phyloP scores from a whole-genome alignment of 2,797 vertebrate species.

The Esox masquinongy region DNA sequence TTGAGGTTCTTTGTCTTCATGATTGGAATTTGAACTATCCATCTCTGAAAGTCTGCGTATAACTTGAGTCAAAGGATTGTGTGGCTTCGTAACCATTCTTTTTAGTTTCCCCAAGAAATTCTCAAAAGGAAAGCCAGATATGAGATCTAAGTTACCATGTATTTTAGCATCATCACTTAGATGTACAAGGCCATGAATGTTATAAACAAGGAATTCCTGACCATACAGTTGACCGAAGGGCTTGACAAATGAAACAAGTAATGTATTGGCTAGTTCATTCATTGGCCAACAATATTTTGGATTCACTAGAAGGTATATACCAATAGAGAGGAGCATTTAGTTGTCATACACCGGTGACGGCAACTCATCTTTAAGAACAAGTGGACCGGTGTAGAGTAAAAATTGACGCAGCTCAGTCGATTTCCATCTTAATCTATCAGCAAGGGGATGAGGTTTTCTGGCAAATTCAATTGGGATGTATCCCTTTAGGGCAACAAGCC shows the following conservation, averaged over 20 bases:
- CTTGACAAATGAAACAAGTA: slow-evolving; percentile 26
- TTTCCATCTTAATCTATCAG: slow-evolving; percentile 18
- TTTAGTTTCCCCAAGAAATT: slow-evolving; percentile 20
- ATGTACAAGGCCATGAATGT: slow-evolving; percentile 28
- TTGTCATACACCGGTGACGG: slow-evolving; percentile 12
- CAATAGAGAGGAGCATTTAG: slow-evolving; percentile 14
- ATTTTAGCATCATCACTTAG: slow-evolving; percentile 32
- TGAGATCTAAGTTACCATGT: slow-evolving; percentile 21
- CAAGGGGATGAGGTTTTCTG: slow-evolving; percentile 11
- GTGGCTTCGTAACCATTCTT: slow-evolving; percentile 15
- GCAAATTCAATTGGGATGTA: slow-evolving; percentile 20
- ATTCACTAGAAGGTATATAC: slow-evolving; percentile 12
- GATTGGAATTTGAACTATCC: slow-evolving; percentile 1
- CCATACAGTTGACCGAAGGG: slow-evolving; percentile 26
- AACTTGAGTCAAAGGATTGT: slow-evolving; percentile 20
- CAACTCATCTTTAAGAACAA: slow-evolving; percentile 5
- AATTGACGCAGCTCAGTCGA: neutral
- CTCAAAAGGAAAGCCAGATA: slow-evolving; percentile 21
- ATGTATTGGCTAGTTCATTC: slow-evolving; percentile 17
- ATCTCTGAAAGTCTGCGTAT: slow-evolving; percentile 11
- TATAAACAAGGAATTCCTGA: slow-evolving; percentile 21
- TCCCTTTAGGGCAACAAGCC: slow-evolving; percentile 4
- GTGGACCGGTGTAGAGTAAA: slow-evolving; percentile 14
- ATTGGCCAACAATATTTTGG: neutral
- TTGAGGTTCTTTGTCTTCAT: slow-evolving; percentile 1